Evolutionary conservation across 1,140 invertebrate genomes (phyloP).

Genomic region (Alviniconcha marisindica): DNA sequence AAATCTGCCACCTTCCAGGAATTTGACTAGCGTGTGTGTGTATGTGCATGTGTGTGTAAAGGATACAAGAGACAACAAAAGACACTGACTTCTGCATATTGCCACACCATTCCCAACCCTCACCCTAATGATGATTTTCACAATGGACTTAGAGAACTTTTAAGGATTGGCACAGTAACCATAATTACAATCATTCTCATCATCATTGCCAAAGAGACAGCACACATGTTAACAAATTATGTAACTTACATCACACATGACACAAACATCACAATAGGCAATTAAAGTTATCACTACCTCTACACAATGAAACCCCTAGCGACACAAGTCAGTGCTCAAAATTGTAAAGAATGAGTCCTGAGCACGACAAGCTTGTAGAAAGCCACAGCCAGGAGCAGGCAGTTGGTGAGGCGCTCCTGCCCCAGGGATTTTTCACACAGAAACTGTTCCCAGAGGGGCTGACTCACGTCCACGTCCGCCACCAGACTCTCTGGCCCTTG

Average conservation of each 20-base stretch:
- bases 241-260: not conserved
- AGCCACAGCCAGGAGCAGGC: conserved; percentile 46
- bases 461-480: conserved; percentile 21
- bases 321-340: not conserved
- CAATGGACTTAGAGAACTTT: too few relatives aligned
- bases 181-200: too few relatives aligned
- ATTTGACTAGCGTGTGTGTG: too few relatives aligned
- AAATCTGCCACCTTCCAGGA: too few relatives aligned
- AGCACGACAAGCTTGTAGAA: conserved; percentile 52
- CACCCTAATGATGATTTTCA: too few relatives aligned
- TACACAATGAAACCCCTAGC: not conserved
- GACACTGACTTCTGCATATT: too few relatives aligned
- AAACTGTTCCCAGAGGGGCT: conserved; percentile 25
- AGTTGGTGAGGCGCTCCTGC: conserved; percentile 42
- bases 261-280: not conserved
- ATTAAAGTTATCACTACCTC: too few relatives aligned
- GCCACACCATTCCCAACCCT: too few relatives aligned
- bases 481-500: conserved; percentile 13
- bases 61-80: too few relatives aligned
- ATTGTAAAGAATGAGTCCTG: conserved; percentile 35
- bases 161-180: too few relatives aligned
- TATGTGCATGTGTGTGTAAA: too few relatives aligned
- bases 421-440: conserved; percentile 32
- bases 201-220: too few relatives aligned
- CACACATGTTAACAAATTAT: not conserved